Evolutionary conservation across 2,113 vertebrate species (phyloP).

Genomic region (Pelecanus crispus): DNA sequence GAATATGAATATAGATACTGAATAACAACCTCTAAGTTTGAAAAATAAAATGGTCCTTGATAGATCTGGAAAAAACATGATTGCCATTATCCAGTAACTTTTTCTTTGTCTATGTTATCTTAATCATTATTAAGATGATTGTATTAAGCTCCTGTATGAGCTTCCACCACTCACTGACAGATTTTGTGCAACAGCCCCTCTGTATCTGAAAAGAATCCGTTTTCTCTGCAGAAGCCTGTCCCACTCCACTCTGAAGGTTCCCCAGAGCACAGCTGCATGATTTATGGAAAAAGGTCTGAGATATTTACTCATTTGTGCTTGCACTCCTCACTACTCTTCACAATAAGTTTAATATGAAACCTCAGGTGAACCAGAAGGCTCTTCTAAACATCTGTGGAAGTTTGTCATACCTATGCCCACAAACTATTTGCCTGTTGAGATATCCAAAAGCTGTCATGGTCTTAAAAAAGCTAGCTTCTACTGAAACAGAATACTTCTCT

Average conservation of each 20-base stretch:
- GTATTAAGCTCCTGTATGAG: neutral
- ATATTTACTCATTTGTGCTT: conserved; percentile 6
- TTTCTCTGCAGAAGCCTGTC: neutral
- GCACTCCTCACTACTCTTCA: conserved; percentile 28
- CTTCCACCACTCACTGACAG: neutral
- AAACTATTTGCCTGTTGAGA: conserved; percentile 39
- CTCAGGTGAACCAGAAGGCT: conserved; percentile 47
- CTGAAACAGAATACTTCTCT: conserved; percentile 69
- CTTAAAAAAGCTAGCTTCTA: conserved; percentile 31
- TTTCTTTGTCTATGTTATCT: neutral
- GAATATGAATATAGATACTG: neutral
- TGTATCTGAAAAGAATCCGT: neutral
- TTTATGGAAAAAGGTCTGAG: neutral
- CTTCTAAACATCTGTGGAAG: conserved; percentile 41
- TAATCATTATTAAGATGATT: too few species aligned
- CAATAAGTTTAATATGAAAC: neutral
- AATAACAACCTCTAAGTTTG: neutral
- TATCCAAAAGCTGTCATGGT: conserved; percentile 49
- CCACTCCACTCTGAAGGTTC: neutral
- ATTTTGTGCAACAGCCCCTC: neutral
- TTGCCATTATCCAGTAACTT: neutral
- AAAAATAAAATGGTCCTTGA: neutral
- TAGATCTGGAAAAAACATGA: neutral
- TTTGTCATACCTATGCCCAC: conserved; percentile 10
- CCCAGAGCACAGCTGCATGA: neutral